phyloP scores from a whole-genome alignment of 2,113 vertebrate species.

The Crocuta crocuta region DNA sequence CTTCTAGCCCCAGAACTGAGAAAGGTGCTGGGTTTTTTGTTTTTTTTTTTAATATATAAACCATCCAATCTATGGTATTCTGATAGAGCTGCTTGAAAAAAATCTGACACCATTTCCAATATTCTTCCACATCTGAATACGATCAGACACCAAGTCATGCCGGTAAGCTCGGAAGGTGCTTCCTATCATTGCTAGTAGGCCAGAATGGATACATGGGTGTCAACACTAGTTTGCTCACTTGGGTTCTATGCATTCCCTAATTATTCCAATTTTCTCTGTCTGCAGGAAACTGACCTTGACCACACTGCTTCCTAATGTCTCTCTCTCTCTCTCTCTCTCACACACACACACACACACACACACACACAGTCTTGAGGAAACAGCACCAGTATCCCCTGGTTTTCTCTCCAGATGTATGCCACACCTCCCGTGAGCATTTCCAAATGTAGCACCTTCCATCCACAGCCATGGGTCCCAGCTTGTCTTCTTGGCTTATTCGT shows the following conservation, averaged over 20 bases:
- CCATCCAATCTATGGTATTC: neutral
- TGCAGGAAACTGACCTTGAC: neutral
- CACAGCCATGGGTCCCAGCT: fast-evolving
- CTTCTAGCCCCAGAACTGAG: neutral
- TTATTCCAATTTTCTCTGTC: neutral
- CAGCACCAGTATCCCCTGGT: fast-evolving
- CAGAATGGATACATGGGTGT: no score
- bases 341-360: neutral
- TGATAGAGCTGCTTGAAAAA: neutral
- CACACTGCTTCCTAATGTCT: fast-evolving
- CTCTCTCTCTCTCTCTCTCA: no score
- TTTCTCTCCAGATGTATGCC: neutral
- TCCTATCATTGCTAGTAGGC: no score
- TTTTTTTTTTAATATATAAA: no score
- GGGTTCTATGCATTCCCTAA: neutral
- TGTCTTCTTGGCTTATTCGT: neutral
- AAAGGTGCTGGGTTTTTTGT: no score
- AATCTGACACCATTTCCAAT: fast-evolving
- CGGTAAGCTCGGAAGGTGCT: no score
- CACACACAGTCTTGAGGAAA: neutral
- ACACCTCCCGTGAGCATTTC: neutral
- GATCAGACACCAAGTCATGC: fast-evolving
- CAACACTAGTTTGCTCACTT: neutral
- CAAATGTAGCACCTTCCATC: neutral
- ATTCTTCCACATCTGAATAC: neutral